Percentiles rank a stretch among this genome's conserved stretches.
Evolutionary conservation across 2,113 vertebrate species (phyloP).

Genomic region (Recurvirostra avosetta): DNA sequence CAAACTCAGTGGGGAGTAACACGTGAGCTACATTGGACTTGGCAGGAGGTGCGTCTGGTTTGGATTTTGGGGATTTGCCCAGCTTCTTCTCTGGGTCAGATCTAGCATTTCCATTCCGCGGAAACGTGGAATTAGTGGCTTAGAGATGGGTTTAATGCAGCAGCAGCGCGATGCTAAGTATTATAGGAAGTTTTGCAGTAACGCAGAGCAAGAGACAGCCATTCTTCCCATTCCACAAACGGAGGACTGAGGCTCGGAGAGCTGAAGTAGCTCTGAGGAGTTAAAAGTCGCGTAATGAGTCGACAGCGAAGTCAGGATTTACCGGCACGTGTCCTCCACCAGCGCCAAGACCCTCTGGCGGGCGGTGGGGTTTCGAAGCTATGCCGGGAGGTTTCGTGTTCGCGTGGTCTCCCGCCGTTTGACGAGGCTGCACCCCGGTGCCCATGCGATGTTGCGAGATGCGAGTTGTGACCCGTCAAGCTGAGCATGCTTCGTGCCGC

Average conservation of each 20-base stretch:
- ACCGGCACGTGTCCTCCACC: fast-evolving
- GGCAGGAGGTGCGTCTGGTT: background rate
- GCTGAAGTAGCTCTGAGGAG: background rate
- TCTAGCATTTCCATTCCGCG: background rate
- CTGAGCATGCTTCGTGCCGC: background rate
- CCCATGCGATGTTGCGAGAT: fast-evolving
- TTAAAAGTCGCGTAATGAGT: fast-evolving
- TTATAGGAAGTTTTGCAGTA: background rate
- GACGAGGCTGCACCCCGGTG: background rate
- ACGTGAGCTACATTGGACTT: fast-evolving
- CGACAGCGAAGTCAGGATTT: background rate
- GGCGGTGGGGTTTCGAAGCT: background rate
- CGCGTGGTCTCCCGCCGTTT: fast-evolving
- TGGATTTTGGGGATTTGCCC: background rate
- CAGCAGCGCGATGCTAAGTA: background rate
- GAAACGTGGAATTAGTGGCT: background rate
- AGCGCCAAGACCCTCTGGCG: background rate
- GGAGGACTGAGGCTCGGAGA: fast-evolving
- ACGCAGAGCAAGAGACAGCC: background rate
- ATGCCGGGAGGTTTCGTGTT: fast-evolving
- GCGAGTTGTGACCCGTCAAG: fast-evolving
- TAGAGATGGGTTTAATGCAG: background rate
- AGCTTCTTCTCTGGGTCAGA: background rate
- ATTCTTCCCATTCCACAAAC: background rate
- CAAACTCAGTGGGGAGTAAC: background rate